Conservation (phyloP, 2,797 vertebrate genomes). For the Benthosema pterotum region DNA sequence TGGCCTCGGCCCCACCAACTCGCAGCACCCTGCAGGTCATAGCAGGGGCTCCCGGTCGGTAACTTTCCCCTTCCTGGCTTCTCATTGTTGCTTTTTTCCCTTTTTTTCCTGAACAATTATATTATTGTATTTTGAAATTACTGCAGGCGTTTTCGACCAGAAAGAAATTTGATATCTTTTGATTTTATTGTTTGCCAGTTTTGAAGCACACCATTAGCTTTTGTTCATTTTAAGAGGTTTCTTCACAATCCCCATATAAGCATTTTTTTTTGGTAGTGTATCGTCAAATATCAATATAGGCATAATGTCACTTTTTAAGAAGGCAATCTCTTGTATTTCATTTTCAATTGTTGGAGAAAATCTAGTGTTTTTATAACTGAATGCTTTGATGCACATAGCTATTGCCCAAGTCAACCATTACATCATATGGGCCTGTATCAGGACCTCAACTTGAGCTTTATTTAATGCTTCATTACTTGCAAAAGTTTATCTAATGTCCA, state of each 20-base stretch:
- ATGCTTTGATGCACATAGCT: constrained; percentile 8
- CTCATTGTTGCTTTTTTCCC: constrained; percentile 74
- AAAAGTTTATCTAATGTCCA: too few species aligned
- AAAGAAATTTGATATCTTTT: constrained; percentile 44
- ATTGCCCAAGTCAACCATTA: constrained; percentile 30
- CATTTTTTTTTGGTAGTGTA: neutral
- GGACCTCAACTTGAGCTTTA: constrained; percentile 4
- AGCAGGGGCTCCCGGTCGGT: constrained; percentile 97
- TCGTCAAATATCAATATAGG: neutral
- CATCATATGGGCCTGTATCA: neutral
- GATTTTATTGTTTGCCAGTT: neutral
- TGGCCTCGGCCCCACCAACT: constrained; percentile 77
- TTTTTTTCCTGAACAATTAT: constrained; percentile 42
- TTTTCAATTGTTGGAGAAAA: constrained; percentile 25
- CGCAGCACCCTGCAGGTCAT: constrained; percentile 90
- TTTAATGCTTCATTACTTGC: neutral
- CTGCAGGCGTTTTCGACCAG: constrained; percentile 45
- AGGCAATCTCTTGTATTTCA: constrained; percentile 1
- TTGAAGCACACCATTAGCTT: neutral
- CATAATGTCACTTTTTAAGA: constrained; percentile 3
- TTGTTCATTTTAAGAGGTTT: too few species aligned
- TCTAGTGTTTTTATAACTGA: constrained; percentile 10
- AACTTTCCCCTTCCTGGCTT: constrained; percentile 86
- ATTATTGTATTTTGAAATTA: constrained; percentile 58
- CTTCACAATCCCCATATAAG: too few species aligned